Base-by-base conservation (phyloP, 2,113 vertebrate genomes). In the Pipa parva region DNA sequence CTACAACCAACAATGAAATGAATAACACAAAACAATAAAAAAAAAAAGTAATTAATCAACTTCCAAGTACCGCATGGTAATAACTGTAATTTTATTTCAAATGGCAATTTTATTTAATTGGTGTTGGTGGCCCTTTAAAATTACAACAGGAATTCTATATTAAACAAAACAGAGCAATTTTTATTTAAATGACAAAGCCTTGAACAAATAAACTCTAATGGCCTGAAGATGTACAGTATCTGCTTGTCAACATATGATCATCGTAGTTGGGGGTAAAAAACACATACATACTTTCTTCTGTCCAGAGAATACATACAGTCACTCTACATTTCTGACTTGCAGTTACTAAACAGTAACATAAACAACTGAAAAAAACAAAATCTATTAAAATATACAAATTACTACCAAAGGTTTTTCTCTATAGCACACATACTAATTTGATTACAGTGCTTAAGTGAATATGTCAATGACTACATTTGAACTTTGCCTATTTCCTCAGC, bases 131-230 rank as follows among this genome's bases (percentile, higher is more conserved):
- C n/a, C n/a, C n/a, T n/a, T n/a, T n/a, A n/a, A n/a, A n/a, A n/a
- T n/a, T n/a, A n/a, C n/a, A n/a, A 42, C 39, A 5, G 15, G 39
- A n/a, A 39, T 39, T 39, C 13, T 13, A n/a, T n/a, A 3, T 31
- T 17, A 42, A 42, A 42, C 39, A 42, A 1, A n/a, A 3, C 33
- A 42, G 17, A 42, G n/a, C 15, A 42, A 15, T 24, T 33, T 67
- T 59, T 67, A 67, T 51, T 68, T 68, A 60, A 46, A 22, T 60
- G 28, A 27, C n/a, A 37, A 48, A 59, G 36, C 21, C 48, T 61
- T 60, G 36, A 60, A 24, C 33, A 70, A 70, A 60, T 61, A 61
- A 70, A n/a, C n/a, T n/a, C n/a, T n/a, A n/a, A n/a, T n/a, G n/a
- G n/a, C n/a, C n/a, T n/a, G n/a, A n/a, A n/a, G n/a, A 61, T 37